phyloP scores from a whole-genome alignment of 2,888 invertebrate genomes.

The Ctena decussata region DNA sequence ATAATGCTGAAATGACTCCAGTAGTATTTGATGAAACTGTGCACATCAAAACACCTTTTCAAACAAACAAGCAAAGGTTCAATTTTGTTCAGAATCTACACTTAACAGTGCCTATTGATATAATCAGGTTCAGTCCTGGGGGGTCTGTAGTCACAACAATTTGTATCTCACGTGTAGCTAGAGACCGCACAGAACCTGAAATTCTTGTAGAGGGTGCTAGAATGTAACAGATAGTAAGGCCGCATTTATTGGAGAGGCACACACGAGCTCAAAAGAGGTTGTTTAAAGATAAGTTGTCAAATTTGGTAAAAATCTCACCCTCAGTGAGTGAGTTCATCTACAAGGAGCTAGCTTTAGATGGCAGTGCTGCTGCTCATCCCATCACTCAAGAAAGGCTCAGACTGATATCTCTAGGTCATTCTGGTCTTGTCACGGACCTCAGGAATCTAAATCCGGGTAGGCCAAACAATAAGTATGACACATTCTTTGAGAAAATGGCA shows the following conservation, averaged over 20 bases:
- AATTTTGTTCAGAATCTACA: constrained; percentile 4
- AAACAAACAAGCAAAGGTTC: background rate
- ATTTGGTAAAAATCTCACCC: constrained; percentile 34
- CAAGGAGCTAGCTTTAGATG: constrained; percentile 49
- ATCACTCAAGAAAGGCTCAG: constrained; percentile 41
- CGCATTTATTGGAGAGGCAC: constrained; percentile 46
- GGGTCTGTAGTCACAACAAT: constrained; percentile 23
- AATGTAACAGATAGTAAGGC: constrained; percentile 1
- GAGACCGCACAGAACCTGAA: constrained; percentile 23
- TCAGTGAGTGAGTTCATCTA: constrained; percentile 46
- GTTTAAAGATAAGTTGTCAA: constrained; percentile 34
- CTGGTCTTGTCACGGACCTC: constrained; percentile 32
- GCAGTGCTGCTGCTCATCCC: constrained; percentile 27
- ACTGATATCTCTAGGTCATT: constrained; percentile 44
- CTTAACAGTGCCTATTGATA: constrained; percentile 38
- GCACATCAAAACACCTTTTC: background rate
- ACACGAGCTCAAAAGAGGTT: constrained; percentile 33
- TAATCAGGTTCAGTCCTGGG: constrained; percentile 46
- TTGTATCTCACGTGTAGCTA: constrained; percentile 14
- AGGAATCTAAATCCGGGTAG: constrained; percentile 52
- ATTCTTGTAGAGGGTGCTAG: background rate
- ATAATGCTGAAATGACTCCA: background rate
- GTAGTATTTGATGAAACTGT: background rate
- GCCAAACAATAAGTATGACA: constrained; percentile 34
- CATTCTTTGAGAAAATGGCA: constrained; percentile 47